phyloP scores from a whole-genome alignment of 2,113 vertebrate genomes.

The Megaceryle torquata region DNA sequence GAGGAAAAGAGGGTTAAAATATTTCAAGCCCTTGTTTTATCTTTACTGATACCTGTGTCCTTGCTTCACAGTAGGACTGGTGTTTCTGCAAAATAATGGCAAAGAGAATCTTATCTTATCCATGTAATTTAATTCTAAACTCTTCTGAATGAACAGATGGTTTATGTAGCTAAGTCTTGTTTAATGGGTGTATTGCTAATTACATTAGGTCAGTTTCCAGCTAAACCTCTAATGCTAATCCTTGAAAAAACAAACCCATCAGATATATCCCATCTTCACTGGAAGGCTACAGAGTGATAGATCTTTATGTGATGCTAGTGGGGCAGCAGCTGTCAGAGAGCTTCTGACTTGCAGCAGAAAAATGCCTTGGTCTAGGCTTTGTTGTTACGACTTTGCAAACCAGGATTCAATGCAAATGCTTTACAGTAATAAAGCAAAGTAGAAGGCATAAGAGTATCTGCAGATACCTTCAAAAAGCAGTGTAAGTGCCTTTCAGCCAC shows the following conservation, averaged over 20 bases:
- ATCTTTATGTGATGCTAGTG: neutral
- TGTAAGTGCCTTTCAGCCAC: neutral
- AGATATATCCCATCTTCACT: neutral
- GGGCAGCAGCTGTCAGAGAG: neutral
- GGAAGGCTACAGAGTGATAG: neutral
- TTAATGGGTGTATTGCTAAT: slow-evolving; percentile 25
- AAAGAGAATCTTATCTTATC: neutral
- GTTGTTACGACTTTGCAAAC: neutral
- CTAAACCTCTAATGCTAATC: slow-evolving; percentile 40
- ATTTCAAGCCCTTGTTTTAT: neutral
- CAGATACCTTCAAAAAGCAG: neutral
- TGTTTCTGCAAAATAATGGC: neutral
- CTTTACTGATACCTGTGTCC: neutral
- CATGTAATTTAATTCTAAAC: neutral
- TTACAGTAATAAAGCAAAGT: neutral
- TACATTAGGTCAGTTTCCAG: slow-evolving; percentile 13
- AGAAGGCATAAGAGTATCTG: neutral
- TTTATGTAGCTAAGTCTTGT: slow-evolving; percentile 6
- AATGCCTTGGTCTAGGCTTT: neutral
- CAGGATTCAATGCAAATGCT: neutral
- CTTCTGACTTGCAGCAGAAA: neutral
- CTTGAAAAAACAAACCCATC: slow-evolving; percentile 38
- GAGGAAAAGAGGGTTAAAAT: neutral
- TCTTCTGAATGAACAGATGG: slow-evolving; percentile 25
- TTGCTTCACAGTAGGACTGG: neutral